Conservation (phyloP, 2,113 vertebrate species). For the Lasiurus borealis region DNA sequence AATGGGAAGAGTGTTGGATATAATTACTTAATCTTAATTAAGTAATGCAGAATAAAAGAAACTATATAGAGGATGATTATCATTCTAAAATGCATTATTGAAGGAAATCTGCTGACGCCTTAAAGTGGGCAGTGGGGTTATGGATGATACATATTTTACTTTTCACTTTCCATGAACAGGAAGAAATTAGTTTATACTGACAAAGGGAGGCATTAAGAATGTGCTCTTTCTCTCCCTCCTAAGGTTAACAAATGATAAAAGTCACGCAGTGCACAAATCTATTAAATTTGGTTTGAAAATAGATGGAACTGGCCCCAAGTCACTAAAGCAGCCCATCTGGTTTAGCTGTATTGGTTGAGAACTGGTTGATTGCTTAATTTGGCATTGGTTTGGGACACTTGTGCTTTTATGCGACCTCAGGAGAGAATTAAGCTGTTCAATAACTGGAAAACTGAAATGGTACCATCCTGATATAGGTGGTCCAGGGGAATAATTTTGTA, state of each 20-base stretch:
- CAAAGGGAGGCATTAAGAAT: slow-evolving; percentile 47
- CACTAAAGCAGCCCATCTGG: slow-evolving; percentile 63
- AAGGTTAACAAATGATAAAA: slow-evolving; percentile 9
- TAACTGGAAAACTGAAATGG: slow-evolving; percentile 62
- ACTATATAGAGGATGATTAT: not conserved
- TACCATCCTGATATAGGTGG: slow-evolving; percentile 52
- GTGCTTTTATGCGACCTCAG: slow-evolving; percentile 48
- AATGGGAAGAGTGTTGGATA: not conserved
- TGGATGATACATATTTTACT: slow-evolving; percentile 18
- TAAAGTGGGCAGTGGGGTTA: not conserved
- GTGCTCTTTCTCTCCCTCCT: not conserved
- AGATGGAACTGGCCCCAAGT: slow-evolving; percentile 35
- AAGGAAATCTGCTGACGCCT: slow-evolving; percentile 43
- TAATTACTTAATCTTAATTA: not conserved
- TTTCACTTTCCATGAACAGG: slow-evolving; percentile 51
- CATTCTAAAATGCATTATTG: not conserved
- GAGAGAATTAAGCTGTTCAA: slow-evolving; percentile 37
- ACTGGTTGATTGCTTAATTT: slow-evolving; percentile 67
- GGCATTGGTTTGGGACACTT: slow-evolving; percentile 48
- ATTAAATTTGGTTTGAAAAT: slow-evolving; percentile 68
- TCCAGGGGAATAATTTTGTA: slow-evolving; percentile 52
- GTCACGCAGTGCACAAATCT: slow-evolving; percentile 39
- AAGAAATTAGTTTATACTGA: slow-evolving; percentile 42
- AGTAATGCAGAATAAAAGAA: slow-evolving; percentile 37
- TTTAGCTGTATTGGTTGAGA: slow-evolving; percentile 65